Base-by-base conservation (phyloP, 2,888 invertebrate species). In the Harmothoe impar region DNA sequence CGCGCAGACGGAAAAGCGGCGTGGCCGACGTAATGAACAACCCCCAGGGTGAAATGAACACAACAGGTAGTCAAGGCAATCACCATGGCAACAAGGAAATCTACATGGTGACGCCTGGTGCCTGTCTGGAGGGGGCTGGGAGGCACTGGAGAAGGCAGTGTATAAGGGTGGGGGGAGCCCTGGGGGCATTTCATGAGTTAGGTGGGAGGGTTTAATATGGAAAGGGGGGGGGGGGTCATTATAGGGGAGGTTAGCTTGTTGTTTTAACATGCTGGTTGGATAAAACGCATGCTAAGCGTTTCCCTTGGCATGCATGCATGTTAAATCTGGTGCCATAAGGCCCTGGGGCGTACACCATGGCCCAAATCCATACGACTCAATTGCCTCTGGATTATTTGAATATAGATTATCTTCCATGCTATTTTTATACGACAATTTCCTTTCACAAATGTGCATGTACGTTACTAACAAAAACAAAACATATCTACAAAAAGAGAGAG, bases 21-120 rank as follows among this genome's bases (percentile, higher is more conserved):
- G 56, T 52, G 54, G 56, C 31, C 20, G 52, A 86, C 54, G 86
- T 86, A 86, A 86, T 86, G 86, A 54, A 86, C n/a, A 86, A 25
- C 43, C 51, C 35, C 17, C 52, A 20, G 86, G 86, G 86, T 54
- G 25, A 54, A 86, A 86, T 86, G 56, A 86, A 86, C 86, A 86
- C 86, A 86, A 86, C 86, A 86, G 86, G 86, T 86, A 86, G 86
- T 56, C 54, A 86, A 54, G 54, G 86, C 56, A 86, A 86, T 86
- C 31, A 29, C 54, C 86, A 54, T 86, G 86, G 54, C 52, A 86
- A 86, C 86, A 54, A 86, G 86, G 86, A 86, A 43, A 86, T 86
- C 86, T 86, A 86, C 86, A 86, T 86, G 86, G 54, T 23, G 56
- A 86, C 86, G 54, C 52, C 15, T 35, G 51, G 84, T 35, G 12